Evolutionary conservation across 2,797 vertebrate genomes (phyloP), one percentile per base, ranked within the genome.

Genomic region (Coregonus suidteri): DNA sequence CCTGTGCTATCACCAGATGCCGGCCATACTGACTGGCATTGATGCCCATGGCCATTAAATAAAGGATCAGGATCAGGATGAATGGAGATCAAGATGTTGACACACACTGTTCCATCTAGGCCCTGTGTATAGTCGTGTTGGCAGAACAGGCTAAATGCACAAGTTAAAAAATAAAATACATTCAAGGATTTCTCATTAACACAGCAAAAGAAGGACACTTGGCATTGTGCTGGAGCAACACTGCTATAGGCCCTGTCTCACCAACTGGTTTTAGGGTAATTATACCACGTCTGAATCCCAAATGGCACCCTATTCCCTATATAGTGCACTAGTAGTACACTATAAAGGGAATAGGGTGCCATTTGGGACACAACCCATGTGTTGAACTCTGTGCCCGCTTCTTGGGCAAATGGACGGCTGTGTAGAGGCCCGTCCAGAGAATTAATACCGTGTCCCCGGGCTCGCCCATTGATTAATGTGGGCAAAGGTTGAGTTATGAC

Each of bases 361-460:
- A 13, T 11, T 64, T 64, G n/a, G 79, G 84, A 86, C 89, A 88
- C 85, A 91, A 80, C 91, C 88, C 85, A 89, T 78, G 83, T 84
- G 83, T 83, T 81, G 79, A 85, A 87, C 80, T 84, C 71, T 79
- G 74, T 80, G 83, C 81, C 80, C 81, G 82, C 71, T 78, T 82
- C 79, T 77, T 70, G 72, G 80, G 81, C 88, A 93, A 89, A 92
- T 91, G 87, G 88, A 89, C 64, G 76, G 74, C 82, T 84, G 82
- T 81, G 75, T 89, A 82, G 54, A 65, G 76, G 87, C 81, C 77
- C 85, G 88, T 84, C 80, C 81, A 78, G 82, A 83, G 76, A 87
- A 71, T 78, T 73, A 86, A 81, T 79, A 73, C 75, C 62, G 78
- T 35, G 81, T 82, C 83, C 56, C 73, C 20, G 72, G 80, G 79